These are phyloP conservation scores for Paragorgia papillata DNA, from an alignment of 92 coral and sea anemone species.

Conservation along the genomic window DNA sequence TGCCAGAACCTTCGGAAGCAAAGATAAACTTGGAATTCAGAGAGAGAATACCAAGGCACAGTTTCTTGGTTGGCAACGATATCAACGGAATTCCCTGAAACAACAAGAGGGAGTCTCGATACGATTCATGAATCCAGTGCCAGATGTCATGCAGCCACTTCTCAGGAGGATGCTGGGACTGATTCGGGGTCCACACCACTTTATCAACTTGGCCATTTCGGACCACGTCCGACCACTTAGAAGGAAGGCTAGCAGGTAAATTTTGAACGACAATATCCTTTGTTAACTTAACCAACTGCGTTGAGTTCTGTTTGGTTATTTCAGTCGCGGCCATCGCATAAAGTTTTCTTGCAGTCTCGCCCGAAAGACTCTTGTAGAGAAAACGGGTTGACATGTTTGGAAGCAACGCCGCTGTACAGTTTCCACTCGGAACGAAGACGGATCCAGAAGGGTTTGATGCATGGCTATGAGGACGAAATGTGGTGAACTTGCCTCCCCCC, in stretches of 20 bases:
- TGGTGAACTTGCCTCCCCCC: conserved; percentile 64
- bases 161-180: conserved; percentile 64
- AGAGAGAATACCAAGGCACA: conserved; percentile 56
- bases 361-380: conserved; percentile 48
- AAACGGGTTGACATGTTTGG: conserved; percentile 65
- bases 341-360: conserved; percentile 33
- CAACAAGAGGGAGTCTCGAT: conserved; percentile 53
- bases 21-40: conserved; percentile 35
- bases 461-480: conserved; percentile 56
- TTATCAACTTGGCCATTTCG: background rate
- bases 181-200: conserved; percentile 62
- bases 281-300: conserved; percentile 65
- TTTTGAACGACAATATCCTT: conserved; percentile 48
- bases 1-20: conserved; percentile 39
- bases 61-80: conserved; percentile 38
- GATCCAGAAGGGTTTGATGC: conserved; percentile 45
- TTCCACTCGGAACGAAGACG: conserved; percentile 63
- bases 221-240: conserved; percentile 57
- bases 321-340: conserved; percentile 36
- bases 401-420: conserved; percentile 59
- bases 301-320: conserved; percentile 10
- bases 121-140: conserved; percentile 61
- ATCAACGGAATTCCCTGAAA: conserved; percentile 73
- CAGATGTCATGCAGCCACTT: conserved; percentile 67
- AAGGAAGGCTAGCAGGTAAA: conserved; percentile 58